Evolutionary conservation across 2,797 vertebrate species (phyloP).

Genomic region (Remorina albescens): DNA sequence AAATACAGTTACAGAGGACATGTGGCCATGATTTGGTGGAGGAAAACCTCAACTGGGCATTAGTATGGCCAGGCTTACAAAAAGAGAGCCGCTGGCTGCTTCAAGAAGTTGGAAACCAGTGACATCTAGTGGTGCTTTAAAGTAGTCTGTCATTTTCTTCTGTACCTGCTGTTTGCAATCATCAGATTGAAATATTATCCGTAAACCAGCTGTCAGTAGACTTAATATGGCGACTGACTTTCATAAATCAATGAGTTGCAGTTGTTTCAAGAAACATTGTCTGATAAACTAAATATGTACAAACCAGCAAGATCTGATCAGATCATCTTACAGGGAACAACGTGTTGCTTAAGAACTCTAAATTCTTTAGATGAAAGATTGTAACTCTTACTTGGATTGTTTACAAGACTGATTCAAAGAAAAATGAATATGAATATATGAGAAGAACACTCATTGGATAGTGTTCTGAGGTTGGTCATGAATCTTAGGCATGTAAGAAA

Average conservation of each 20-base stretch:
- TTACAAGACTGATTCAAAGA: conserved; percentile 4
- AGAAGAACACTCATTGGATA: neutral
- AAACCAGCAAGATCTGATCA: neutral
- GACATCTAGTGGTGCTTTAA: conserved; percentile 56
- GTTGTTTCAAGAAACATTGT: neutral
- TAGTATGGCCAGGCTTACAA: conserved; percentile 6
- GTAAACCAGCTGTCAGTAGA: conserved; percentile 6
- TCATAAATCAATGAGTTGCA: neutral
- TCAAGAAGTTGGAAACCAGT: conserved; percentile 39
- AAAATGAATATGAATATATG: conserved; percentile 4
- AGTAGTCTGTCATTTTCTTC: neutral
- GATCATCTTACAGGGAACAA: neutral
- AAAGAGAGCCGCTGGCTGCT: conserved; percentile 12
- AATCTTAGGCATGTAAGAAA: neutral
- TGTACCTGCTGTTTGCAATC: neutral
- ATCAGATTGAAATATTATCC: neutral
- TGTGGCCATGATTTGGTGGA: conserved; percentile 10
- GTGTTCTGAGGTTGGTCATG: neutral
- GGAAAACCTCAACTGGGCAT: conserved; percentile 26
- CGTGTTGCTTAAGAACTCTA: too few relatives aligned
- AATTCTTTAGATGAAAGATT: neutral
- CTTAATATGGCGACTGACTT: neutral
- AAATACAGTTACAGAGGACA: conserved; percentile 4
- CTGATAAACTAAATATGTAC: neutral
- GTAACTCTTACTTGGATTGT: neutral